Percentiles rank a stretch among this genome's conserved stretches.
These are phyloP conservation scores for Cairina moschata DNA, from an alignment of 2,113 vertebrate genomes.

Conservation along the genomic window DNA sequence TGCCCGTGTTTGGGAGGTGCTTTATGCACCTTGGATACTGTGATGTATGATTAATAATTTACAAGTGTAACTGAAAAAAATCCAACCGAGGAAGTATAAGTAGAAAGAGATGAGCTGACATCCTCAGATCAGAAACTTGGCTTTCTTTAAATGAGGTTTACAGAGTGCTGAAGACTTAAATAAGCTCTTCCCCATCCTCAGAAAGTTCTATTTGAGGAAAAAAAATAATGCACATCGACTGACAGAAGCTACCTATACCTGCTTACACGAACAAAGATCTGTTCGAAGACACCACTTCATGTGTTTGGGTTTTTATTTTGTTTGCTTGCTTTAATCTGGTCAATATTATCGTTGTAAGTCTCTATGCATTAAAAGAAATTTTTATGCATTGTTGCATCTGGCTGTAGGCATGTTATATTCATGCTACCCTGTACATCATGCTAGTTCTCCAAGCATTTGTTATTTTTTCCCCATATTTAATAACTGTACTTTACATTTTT, in stretches of 20 bases:
- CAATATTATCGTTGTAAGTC: neutral
- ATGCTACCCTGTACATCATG: neutral
- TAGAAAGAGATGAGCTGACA: slow-evolving; percentile 16
- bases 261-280: neutral
- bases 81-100: neutral
- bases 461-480: neutral
- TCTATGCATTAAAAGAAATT: neutral
- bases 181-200: neutral
- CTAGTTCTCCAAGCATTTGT: neutral
- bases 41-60: neutral
- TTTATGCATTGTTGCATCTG: neutral
- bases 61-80: neutral
- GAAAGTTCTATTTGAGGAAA: neutral
- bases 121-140: slow-evolving; percentile 2
- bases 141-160: neutral
- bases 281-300: neutral
- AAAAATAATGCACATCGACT: neutral
- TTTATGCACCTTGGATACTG: neutral
- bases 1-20: neutral
- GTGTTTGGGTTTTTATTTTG: neutral
- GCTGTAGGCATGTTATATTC: neutral
- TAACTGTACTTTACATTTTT: neutral
- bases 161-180: neutral
- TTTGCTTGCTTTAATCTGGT: neutral
- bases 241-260: neutral